Evolutionary conservation across 2,113 vertebrate genomes (phyloP).

Genomic region (Brachyistius frenatus): DNA sequence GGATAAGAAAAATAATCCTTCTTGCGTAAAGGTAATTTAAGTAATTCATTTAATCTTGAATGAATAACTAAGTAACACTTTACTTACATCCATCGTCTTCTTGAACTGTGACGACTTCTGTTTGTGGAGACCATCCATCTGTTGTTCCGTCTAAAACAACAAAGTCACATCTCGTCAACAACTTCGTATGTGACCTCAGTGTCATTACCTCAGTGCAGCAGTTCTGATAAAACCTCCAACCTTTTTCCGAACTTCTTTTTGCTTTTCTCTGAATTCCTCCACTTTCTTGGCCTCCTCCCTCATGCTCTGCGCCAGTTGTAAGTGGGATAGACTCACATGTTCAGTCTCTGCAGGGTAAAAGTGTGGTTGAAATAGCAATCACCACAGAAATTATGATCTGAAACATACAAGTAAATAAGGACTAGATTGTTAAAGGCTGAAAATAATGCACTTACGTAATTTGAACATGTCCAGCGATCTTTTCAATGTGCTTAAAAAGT

Average conservation of each 20-base stretch:
- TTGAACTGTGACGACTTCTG: conserved; percentile 91
- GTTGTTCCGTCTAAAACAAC: conserved; percentile 88
- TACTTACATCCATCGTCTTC: conserved; percentile 94
- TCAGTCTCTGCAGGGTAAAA: conserved; percentile 83
- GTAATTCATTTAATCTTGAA: background rate
- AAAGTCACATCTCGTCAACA: background rate
- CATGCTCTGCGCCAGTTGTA: conserved; percentile 91
- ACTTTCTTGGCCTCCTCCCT: conserved; percentile 93
- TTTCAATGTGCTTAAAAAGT: conserved; percentile 89
- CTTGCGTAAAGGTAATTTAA: background rate
- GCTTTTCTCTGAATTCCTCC: conserved; percentile 95
- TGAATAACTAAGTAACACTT: no score
- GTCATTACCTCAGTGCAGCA: background rate
- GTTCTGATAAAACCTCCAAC: conserved; percentile 67
- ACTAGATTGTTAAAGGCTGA: background rate
- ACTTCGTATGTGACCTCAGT: background rate
- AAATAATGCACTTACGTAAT: conserved; percentile 88
- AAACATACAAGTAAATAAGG: background rate
- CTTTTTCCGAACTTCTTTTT: conserved; percentile 91
- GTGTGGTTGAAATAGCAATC: background rate
- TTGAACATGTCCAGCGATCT: conserved; percentile 93
- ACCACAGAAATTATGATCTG: background rate
- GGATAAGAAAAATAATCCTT: background rate
- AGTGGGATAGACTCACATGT: conserved; percentile 89
- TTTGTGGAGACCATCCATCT: conserved; percentile 93